These are phyloP conservation scores for Spermophilus dauricus DNA, from an alignment of 2,113 vertebrate genomes.

Conservation along the genomic window DNA sequence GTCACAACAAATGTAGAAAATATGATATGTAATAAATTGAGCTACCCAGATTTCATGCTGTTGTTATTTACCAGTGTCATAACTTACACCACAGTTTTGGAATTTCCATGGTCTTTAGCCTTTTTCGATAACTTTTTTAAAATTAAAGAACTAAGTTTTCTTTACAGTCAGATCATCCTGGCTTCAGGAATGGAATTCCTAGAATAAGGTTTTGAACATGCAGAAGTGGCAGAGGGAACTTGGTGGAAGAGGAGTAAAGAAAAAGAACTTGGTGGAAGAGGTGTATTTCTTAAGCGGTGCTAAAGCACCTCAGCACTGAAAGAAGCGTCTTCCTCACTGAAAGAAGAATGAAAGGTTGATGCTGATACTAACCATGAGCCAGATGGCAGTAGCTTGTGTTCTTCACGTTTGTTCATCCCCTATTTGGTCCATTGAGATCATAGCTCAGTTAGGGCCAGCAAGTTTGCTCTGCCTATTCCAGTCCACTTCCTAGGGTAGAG, in stretches of 20 bases:
- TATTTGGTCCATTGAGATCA: not conserved
- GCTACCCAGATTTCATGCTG: not conserved
- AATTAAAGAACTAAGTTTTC: constrained; percentile 38
- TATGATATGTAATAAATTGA: not conserved
- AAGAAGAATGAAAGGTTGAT: not conserved
- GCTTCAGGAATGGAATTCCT: not conserved
- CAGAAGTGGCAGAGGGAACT: not conserved
- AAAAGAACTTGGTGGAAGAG: not conserved
- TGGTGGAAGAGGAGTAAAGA: not conserved
- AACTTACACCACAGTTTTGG: not conserved
- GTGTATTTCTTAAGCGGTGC: not conserved
- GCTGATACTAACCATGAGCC: not conserved
- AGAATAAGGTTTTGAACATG: not conserved
- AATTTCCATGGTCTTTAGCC: constrained; percentile 12
- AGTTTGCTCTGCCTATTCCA: not conserved
- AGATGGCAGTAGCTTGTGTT: not conserved
- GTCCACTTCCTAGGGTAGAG: not conserved
- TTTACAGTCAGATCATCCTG: constrained; percentile 1
- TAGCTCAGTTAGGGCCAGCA: not conserved
- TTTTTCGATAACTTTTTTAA: not conserved
- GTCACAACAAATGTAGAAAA: constrained; percentile 13
- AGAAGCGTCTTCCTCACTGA: not conserved
- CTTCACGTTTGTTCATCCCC: not conserved
- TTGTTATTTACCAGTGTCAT: constrained; percentile 31
- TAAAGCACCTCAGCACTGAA: not conserved